Conservation (phyloP, 2,888 invertebrate genomes). For the Heliconius aoede region DNA sequence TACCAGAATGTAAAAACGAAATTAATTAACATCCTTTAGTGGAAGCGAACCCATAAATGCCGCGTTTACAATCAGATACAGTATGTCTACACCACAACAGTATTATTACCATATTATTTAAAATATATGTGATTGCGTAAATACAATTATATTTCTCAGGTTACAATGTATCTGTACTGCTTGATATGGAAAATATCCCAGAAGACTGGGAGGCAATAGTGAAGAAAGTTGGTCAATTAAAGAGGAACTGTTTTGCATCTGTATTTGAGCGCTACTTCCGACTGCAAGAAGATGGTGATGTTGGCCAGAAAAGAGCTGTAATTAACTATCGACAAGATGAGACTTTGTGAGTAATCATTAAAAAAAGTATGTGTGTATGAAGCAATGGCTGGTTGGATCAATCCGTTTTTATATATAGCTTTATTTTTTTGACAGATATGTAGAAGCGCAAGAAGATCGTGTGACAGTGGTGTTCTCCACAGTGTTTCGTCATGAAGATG, state of each 20-base stretch:
- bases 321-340: constrained; percentile 99
- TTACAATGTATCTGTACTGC: constrained; percentile 96
- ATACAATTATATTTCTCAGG: constrained; percentile 83
- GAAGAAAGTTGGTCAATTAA: constrained; percentile 95
- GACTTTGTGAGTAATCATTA: constrained; percentile 90
- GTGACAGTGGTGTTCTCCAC: constrained; percentile 99
- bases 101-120: not conserved
- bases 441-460: constrained; percentile 98
- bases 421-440: constrained; percentile 88
- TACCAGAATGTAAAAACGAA: not conserved
- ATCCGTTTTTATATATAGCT: no score
- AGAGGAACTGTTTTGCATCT: constrained; percentile 99
- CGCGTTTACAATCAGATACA: not conserved
- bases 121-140: not conserved
- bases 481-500: constrained; percentile 98
- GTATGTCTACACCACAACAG: no score
- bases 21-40: no score
- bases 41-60: not conserved
- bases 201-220: constrained; percentile 94
- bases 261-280: constrained; percentile 99
- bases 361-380: not conserved
- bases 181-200: constrained; percentile 96
- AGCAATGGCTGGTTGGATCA: no score
- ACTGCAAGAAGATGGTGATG: constrained; percentile 96
- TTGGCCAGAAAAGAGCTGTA: constrained; percentile 96